Percentiles rank a stretch among this genome's conserved stretches.
These are phyloP conservation scores for Drosophila austrosaltans DNA, from an alignment of 2,888 invertebrate species.

Conservation along the genomic window DNA sequence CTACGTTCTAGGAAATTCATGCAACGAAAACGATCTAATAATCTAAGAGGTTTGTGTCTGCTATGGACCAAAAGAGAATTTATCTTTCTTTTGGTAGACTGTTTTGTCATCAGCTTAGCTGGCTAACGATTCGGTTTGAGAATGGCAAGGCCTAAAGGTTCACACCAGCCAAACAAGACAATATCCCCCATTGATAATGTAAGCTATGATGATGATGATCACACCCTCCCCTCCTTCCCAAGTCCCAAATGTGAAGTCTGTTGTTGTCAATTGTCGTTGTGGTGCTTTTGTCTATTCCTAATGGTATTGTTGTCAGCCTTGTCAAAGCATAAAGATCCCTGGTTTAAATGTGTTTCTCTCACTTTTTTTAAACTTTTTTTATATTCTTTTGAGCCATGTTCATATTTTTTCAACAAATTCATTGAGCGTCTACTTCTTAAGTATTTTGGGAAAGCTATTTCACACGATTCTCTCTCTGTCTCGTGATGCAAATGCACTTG, in stretches of 20 bases:
- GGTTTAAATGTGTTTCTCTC: conserved; percentile 58
- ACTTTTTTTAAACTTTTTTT: conserved; percentile 12
- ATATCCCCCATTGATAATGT: conserved; percentile 8
- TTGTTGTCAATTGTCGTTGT: conserved; percentile 64
- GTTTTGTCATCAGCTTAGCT: conserved; percentile 57
- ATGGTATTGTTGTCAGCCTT: conserved; percentile 71
- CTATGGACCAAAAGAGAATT: conserved; percentile 26
- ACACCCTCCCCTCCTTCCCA: not conserved
- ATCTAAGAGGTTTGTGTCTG: conserved; percentile 40
- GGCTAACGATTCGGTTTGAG: conserved; percentile 60
- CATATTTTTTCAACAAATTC: conserved; percentile 72
- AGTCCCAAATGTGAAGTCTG: conserved; percentile 34
- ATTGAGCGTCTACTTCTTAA: conserved; percentile 50
- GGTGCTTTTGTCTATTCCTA: conserved; percentile 61
- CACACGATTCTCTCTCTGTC: conserved; percentile 55
- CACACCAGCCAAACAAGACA: conserved; percentile 51
- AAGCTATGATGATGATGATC: not conserved
- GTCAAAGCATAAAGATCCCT: conserved; percentile 67
- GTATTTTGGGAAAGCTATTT: conserved; percentile 58
- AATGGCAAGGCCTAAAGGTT: conserved; percentile 55
- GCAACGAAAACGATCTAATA: conserved; percentile 52
- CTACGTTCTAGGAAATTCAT: conserved; percentile 57
- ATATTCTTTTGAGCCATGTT: conserved; percentile 54
- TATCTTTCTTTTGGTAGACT: conserved; percentile 12
- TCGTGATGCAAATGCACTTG: conserved; percentile 69